These are phyloP conservation scores for Spodoptera littoralis DNA, from an alignment of 2,888 invertebrate species.

Conservation along the genomic window DNA sequence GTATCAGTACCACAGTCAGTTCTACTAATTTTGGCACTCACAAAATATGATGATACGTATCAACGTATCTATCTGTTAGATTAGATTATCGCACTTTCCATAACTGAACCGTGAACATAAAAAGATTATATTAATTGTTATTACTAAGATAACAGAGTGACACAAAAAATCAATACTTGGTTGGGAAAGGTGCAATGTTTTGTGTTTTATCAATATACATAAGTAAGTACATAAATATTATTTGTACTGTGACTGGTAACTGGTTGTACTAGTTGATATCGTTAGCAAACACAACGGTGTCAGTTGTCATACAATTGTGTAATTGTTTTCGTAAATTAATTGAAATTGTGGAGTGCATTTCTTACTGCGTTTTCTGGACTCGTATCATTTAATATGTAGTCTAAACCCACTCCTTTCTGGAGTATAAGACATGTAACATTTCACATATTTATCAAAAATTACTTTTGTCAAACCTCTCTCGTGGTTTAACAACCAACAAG, in stretches of 20 bases:
- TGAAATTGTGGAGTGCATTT: no score
- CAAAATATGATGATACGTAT: background rate
- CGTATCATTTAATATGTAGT: no score
- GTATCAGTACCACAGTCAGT: no score
- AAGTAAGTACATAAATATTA: no score
- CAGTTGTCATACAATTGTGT: conserved; percentile 2
- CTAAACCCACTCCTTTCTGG: no score
- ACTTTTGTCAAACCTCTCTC: no score
- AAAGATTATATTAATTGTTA: conserved; percentile 43
- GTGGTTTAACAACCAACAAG: no score
- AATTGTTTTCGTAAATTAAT: background rate
- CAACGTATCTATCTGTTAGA: background rate
- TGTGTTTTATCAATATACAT: conserved; percentile 46
- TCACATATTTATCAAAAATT: no score
- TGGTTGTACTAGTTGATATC: conserved; percentile 29
- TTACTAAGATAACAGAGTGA: conserved; percentile 47
- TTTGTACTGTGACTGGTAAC: no score
- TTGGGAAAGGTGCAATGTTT: conserved; percentile 25
- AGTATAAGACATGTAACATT: no score
- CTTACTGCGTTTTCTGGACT: no score
- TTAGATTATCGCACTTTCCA: conserved; percentile 8
- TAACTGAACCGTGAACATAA: conserved; percentile 8
- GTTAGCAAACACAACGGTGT: conserved; percentile 15
- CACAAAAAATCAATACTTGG: conserved; percentile 50
- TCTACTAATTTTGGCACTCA: no score